phyloP scores from a whole-genome alignment of 2,888 invertebrate genomes.

The Rotaria sp. region DNA sequence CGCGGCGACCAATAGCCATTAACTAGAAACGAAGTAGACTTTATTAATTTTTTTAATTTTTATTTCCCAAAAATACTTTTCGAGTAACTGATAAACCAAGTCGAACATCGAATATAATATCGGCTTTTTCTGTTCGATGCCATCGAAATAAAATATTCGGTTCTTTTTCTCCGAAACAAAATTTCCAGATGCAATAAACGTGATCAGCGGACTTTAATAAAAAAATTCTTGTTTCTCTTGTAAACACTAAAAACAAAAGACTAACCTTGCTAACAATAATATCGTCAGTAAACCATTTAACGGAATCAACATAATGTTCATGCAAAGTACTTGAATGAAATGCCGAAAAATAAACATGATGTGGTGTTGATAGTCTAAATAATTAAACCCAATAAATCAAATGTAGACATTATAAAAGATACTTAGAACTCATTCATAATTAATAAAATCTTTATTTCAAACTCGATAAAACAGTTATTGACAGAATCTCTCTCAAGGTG shows the following conservation, averaged over 20 bases:
- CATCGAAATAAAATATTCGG: background rate
- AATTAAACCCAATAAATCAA: too few relatives aligned
- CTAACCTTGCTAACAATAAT: constrained; percentile 12
- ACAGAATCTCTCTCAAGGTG: too few relatives aligned
- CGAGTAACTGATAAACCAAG: background rate
- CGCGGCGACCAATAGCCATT: background rate
- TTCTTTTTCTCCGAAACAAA: background rate
- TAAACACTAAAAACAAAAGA: background rate
- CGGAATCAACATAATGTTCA: constrained; percentile 4
- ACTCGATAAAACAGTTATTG: too few relatives aligned
- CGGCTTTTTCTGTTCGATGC: background rate
- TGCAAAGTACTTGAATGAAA: background rate
- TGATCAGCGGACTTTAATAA: background rate
- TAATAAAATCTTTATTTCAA: too few relatives aligned
- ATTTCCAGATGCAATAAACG: constrained; percentile 1
- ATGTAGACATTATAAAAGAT: too few relatives aligned
- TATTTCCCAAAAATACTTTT: background rate
- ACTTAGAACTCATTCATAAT: too few relatives aligned
- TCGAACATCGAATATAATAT: constrained; percentile 13
- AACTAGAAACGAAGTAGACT: background rate
- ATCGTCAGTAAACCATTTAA: background rate
- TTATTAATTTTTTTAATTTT: background rate
- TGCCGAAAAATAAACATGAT: background rate
- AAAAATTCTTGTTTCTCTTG: background rate
- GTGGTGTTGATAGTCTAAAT: background rate